Evolutionary conservation across 2,888 invertebrate species (phyloP).

Genomic region (Ernsta delagoae): DNA sequence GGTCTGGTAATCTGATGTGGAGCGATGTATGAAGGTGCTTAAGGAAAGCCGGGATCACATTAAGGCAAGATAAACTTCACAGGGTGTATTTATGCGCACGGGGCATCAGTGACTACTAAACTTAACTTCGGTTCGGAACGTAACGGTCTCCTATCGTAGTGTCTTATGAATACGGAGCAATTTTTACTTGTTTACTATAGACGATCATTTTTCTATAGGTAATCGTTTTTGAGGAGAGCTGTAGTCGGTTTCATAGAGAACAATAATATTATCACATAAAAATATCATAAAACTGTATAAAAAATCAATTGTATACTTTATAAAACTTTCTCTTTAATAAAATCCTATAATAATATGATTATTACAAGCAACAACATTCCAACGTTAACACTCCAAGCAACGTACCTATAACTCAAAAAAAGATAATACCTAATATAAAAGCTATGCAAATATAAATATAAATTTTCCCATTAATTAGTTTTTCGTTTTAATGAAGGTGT

Average conservation of each 20-base stretch:
- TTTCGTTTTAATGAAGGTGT: slow-evolving; percentile 76
- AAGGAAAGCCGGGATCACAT: slow-evolving; percentile 21
- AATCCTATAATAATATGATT: too few relatives aligned
- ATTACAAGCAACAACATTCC: too few relatives aligned
- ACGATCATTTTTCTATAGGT: too few relatives aligned
- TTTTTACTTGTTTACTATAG: too few relatives aligned
- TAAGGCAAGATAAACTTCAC: slow-evolving; percentile 11
- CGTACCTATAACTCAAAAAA: neutral
- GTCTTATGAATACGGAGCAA: too few relatives aligned
- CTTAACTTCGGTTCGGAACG: slow-evolving; percentile 11
- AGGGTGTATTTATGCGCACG: slow-evolving; percentile 49
- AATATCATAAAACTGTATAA: too few relatives aligned
- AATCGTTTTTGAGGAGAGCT: too few relatives aligned
- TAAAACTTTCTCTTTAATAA: too few relatives aligned
- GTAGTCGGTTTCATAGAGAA: too few relatives aligned
- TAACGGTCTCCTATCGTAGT: neutral
- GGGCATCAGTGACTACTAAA: slow-evolving; percentile 52
- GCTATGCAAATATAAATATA: slow-evolving; percentile 18
- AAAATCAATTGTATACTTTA: too few relatives aligned
- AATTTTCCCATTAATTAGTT: slow-evolving; percentile 62
- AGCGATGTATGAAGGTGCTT: slow-evolving; percentile 24
- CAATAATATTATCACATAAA: too few relatives aligned
- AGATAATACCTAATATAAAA: neutral
- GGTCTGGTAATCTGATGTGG: slow-evolving; percentile 16
- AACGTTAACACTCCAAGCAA: neutral